Percentiles rank a stretch among this genome's conserved stretches.
These are phyloP conservation scores for Orius insidiosus DNA, from an alignment of 1,140 invertebrate species.

Conservation along the genomic window DNA sequence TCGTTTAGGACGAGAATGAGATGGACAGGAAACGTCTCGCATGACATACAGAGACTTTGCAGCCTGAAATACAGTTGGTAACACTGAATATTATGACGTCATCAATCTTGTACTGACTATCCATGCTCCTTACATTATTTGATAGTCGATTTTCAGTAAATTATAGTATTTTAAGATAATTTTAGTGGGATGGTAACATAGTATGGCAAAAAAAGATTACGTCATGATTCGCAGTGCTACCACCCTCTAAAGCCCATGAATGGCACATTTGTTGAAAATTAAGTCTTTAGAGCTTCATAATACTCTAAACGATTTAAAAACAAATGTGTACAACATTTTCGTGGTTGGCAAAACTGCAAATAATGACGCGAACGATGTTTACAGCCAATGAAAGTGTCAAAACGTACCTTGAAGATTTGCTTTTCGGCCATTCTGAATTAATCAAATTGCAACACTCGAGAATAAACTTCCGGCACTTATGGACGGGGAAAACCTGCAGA, in stretches of 20 bases:
- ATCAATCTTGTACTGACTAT: too few relatives aligned
- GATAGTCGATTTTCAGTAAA: too few relatives aligned
- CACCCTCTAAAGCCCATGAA: too few relatives aligned
- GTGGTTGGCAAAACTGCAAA: background rate
- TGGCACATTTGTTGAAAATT: too few relatives aligned
- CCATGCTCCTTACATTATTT: too few relatives aligned
- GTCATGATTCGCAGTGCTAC: too few relatives aligned
- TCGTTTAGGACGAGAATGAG: slow-evolving; percentile 18
- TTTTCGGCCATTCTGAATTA: slow-evolving; percentile 22
- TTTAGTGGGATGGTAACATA: too few relatives aligned
- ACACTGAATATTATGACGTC: background rate
- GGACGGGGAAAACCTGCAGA: slow-evolving; percentile 18
- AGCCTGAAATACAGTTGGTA: slow-evolving; percentile 18
- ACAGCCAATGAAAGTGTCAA: background rate
- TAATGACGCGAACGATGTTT: background rate
- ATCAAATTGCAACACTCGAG: slow-evolving; percentile 19
- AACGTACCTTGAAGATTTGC: slow-evolving; percentile 19
- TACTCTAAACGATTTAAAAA: too few relatives aligned
- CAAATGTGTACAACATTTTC: too few relatives aligned
- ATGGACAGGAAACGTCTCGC: slow-evolving; percentile 20
- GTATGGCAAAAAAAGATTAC: too few relatives aligned
- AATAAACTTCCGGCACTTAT: slow-evolving; percentile 16
- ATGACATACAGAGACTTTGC: slow-evolving; percentile 19
- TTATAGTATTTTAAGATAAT: too few relatives aligned
- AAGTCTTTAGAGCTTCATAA: too few relatives aligned